Evolutionary conservation across 2,888 invertebrate species (phyloP), one percentile per base, ranked within the genome.

Genomic region (Polydrusus pterygomalis): DNA sequence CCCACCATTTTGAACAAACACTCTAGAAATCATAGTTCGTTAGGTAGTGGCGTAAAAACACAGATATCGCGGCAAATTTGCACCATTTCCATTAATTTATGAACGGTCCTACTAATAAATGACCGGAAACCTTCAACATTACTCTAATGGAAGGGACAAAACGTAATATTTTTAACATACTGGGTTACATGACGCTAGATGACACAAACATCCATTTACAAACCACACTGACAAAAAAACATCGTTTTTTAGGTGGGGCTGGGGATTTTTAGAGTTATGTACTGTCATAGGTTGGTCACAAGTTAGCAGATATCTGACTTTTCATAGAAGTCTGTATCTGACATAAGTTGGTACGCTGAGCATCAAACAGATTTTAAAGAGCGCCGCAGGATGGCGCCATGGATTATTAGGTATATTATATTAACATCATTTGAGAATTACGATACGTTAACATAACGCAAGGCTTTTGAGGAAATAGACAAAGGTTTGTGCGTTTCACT

Each of bases 1-100:
- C 87, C 88, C 87, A 88, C 88, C 88, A 88, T 88, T 87, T 88
- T 88, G 87, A 83, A 83, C 83, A 83, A 84, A 84, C 83, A 83
- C 81, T 84, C 84, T 85, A 84, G 84, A 84, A 85, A 84, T 84
- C 83, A 82, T 83, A 85, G 83, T 84, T 85, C 78, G 78, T 75
- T 79, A 81, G 77, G 79, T 83, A 79, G 81, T 80, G 75, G 67
- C 77, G 78, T 75, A 78, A 75, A 69, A 77, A 75, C 25, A 70
- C 72, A 69, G 67, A 75, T 71, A 80, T 79, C 38, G 58, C 60
- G 70, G 71, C 62, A 77, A 63, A 70, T 78, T 70, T 25, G 67
- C 73, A 78, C 65, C 70, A 74, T 78, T 79, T 78, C 70, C 70
- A 51, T 47, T 75, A 79, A 74, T 82, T 80, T 81, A 79, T 70